phyloP scores from a whole-genome alignment of 2,888 invertebrate genomes.

The Noctua pronuba region DNA sequence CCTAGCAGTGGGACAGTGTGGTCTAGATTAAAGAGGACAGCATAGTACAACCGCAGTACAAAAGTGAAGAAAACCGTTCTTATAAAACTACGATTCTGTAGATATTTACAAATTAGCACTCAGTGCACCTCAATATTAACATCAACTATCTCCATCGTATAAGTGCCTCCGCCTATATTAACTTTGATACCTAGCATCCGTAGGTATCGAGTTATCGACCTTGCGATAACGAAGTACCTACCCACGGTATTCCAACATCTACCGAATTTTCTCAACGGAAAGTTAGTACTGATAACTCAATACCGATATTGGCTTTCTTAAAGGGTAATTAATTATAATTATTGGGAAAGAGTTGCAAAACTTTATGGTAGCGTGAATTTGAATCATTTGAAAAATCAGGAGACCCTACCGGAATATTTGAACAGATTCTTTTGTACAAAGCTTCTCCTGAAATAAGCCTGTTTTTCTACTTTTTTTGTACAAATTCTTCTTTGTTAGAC shows the following conservation, averaged over 20 bases:
- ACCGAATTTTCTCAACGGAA: slow-evolving; percentile 38
- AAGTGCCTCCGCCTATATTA: slow-evolving; percentile 44
- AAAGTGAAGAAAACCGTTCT: neutral
- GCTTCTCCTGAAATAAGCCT: neutral
- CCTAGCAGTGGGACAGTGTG: neutral
- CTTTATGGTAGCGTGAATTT: slow-evolving; percentile 4
- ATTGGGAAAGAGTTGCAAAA: slow-evolving; percentile 42
- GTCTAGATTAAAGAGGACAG: neutral
- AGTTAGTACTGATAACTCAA: slow-evolving; percentile 51
- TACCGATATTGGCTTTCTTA: slow-evolving; percentile 30
- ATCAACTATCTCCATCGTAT: slow-evolving; percentile 56
- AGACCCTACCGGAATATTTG: neutral
- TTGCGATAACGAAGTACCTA: slow-evolving; percentile 50
- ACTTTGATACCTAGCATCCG: slow-evolving; percentile 46
- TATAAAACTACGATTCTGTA: neutral
- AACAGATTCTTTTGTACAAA: neutral
- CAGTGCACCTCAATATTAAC: slow-evolving; percentile 46
- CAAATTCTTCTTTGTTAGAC: neutral
- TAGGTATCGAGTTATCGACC: slow-evolving; percentile 33
- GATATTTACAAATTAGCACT: neutral
- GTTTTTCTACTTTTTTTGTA: neutral
- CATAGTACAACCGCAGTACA: neutral
- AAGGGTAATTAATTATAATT: slow-evolving; percentile 47
- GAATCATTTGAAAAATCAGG: neutral
- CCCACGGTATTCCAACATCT: slow-evolving; percentile 11